Conservation (phyloP, 1,140 invertebrate genomes). For the Paracyclopina nana region DNA sequence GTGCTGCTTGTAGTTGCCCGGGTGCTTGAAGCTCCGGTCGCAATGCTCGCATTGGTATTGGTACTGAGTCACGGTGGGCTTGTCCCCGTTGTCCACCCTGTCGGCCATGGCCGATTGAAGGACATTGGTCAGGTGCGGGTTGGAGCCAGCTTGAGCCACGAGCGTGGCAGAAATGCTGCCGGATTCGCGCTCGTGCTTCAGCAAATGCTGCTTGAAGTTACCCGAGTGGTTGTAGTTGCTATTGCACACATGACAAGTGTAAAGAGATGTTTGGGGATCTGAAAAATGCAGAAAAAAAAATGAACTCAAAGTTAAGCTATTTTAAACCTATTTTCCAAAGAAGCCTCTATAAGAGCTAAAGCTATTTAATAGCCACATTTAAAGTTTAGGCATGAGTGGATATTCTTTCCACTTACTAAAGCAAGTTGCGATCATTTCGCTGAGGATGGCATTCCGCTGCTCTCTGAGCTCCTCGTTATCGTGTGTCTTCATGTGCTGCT, state of each 20-base stretch:
- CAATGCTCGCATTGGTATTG: slow-evolving; percentile 14
- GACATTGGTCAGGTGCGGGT: slow-evolving; percentile 10
- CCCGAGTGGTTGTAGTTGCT: slow-evolving; percentile 13
- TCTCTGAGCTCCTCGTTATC: neutral
- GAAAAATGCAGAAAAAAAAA: neutral
- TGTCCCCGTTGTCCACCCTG: slow-evolving; percentile 10
- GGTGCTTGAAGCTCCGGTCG: slow-evolving; percentile 13
- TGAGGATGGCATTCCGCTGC: neutral
- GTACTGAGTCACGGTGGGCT: neutral
- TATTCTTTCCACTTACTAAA: neutral
- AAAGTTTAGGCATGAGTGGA: neutral
- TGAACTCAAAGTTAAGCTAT: neutral
- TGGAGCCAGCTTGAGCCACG: neutral
- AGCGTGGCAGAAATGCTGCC: neutral
- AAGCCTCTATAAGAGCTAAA: neutral
- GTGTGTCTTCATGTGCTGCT: slow-evolving; percentile 9
- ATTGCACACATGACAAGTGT: slow-evolving; percentile 15
- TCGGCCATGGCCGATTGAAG: slow-evolving; percentile 16
- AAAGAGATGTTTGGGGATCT: neutral
- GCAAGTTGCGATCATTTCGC: neutral
- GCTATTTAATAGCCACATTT: neutral
- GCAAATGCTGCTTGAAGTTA: slow-evolving; percentile 17
- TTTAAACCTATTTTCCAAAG: neutral
- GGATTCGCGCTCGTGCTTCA: slow-evolving; percentile 14
- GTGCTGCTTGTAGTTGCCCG: slow-evolving; percentile 16